A percentile compares a stretch with the other conserved stretches of the same genome.
phyloP scores from a whole-genome alignment of 1,140 invertebrate species.

The Drosophila pachea region DNA sequence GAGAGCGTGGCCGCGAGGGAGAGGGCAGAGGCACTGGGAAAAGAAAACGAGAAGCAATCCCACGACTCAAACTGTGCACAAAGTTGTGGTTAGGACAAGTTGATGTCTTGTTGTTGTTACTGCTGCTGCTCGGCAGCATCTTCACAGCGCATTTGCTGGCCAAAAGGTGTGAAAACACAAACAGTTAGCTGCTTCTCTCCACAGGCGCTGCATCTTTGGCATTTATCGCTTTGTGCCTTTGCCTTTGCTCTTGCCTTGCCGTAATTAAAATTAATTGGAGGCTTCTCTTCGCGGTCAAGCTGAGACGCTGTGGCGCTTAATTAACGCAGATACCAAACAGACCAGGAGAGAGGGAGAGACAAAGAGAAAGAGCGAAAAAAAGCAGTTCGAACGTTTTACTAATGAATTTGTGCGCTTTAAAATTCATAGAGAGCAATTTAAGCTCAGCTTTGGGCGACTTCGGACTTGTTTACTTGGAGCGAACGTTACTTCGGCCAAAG shows the following conservation, averaged over 20 bases:
- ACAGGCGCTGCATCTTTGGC: slow-evolving; percentile 45
- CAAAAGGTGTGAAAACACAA: slow-evolving; percentile 77
- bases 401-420: slow-evolving; percentile 64
- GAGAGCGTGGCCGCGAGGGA: no score
- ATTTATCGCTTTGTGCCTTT: slow-evolving; percentile 43
- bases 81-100: slow-evolving; percentile 56
- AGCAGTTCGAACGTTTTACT: slow-evolving; percentile 16
- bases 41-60: slow-evolving; percentile 24
- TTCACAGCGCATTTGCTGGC: slow-evolving; percentile 63
- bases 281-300: slow-evolving; percentile 60
- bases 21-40: slow-evolving; percentile 5
- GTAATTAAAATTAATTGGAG: slow-evolving; percentile 78
- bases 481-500: slow-evolving; percentile 33
- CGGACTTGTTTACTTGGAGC: slow-evolving; percentile 35
- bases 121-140: slow-evolving; percentile 24
- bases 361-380: background rate
- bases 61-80: slow-evolving; percentile 44
- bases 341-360: background rate
- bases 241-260: slow-evolving; percentile 29
- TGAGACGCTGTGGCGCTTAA: slow-evolving; percentile 47
- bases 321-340: slow-evolving; percentile 44
- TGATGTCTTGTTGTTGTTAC: slow-evolving; percentile 43
- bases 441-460: slow-evolving; percentile 9
- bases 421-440: slow-evolving; percentile 49
- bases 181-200: slow-evolving; percentile 53